phyloP scores from a whole-genome alignment of 2,888 invertebrate genomes.

The Ceraclea dissimilis region DNA sequence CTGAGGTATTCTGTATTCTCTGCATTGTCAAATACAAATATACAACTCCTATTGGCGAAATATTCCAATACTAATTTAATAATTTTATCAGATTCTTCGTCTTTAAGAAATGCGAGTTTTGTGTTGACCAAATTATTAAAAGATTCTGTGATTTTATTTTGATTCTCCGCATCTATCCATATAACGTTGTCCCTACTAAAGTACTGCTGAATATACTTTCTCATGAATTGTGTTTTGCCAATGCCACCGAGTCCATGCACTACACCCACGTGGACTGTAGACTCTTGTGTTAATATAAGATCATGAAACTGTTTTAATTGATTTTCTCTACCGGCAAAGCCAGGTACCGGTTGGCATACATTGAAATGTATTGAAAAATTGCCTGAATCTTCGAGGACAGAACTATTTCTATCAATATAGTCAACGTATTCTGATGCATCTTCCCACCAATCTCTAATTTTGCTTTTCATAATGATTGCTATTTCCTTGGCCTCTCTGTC shows the following conservation, averaged over 20 bases:
- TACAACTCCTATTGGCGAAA: not conserved
- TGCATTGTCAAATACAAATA: not conserved
- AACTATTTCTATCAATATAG: not conserved
- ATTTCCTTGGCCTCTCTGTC: not conserved
- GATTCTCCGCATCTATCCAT: not conserved
- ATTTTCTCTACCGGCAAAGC: not conserved
- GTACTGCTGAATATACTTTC: not conserved
- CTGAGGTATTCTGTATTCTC: not conserved
- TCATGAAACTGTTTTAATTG: not conserved
- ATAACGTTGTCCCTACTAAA: not conserved
- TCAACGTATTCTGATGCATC: not conserved
- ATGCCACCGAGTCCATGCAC: not conserved
- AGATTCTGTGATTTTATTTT: not conserved
- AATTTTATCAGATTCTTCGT: not conserved
- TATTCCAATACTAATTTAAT: not conserved
- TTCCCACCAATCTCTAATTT: not conserved
- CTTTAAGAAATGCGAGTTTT: not conserved
- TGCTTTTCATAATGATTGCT: not conserved
- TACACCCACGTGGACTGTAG: not conserved
- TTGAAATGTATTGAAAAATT: not conserved
- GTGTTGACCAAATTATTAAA: not conserved
- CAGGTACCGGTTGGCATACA: not conserved
- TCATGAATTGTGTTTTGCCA: not conserved
- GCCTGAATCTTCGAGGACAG: not conserved
- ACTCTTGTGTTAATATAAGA: not conserved